phyloP scores from a whole-genome alignment of 2,888 invertebrate species.

The Gymnosoma rotundatum region DNA sequence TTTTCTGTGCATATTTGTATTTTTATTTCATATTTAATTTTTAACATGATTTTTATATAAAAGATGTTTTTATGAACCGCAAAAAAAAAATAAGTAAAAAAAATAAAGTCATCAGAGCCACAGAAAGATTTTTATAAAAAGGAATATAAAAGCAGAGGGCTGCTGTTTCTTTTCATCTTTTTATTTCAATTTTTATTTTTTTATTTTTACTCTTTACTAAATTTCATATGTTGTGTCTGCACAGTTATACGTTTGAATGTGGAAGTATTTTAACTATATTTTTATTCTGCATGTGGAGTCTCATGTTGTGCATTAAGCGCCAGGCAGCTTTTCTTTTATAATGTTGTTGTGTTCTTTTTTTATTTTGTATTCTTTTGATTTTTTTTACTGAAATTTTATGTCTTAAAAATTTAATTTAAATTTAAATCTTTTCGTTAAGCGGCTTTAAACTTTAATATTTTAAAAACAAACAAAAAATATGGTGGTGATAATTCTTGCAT shows the following conservation, averaged over 20 bases:
- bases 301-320: constrained; percentile 32
- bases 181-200: not conserved
- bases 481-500: no score
- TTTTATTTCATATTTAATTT: not conserved
- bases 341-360: no score
- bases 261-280: constrained; percentile 25
- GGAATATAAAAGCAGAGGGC: not conserved
- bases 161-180: constrained; percentile 15
- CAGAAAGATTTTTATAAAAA: not conserved
- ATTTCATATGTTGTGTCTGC: constrained; percentile 1
- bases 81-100: not conserved
- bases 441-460: no score
- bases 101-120: not conserved
- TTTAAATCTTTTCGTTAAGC: no score
- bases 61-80: constrained; percentile 7
- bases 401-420: not conserved
- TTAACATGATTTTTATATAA: not conserved
- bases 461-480: no score
- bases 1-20: not conserved
- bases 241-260: not conserved
- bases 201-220: not conserved
- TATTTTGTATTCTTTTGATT: not conserved
- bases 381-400: not conserved
- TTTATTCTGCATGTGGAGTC: constrained; percentile 37
- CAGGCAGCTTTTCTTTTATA: constrained; percentile 1